phyloP scores from a whole-genome alignment of 2,113 vertebrate species.

The Mystacornis crossleyi region DNA sequence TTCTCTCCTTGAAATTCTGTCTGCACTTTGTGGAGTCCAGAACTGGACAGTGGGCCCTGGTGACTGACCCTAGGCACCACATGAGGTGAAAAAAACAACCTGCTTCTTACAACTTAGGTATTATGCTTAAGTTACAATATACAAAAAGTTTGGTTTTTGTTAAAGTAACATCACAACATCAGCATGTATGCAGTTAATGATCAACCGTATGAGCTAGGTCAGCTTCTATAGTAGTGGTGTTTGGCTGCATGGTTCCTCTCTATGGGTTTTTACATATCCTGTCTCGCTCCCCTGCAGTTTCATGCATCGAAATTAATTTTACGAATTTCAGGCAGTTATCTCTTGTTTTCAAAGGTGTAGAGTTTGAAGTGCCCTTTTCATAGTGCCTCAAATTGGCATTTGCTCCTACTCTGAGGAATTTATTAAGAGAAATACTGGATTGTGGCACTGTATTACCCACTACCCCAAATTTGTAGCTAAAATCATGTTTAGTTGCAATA shows the following conservation, averaged over 20 bases:
- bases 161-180: background rate
- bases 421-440: background rate
- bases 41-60: background rate
- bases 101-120: background rate
- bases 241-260: background rate
- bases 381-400: background rate
- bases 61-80: background rate
- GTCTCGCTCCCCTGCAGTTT: fast-evolving
- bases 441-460: background rate
- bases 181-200: background rate
- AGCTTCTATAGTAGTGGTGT: background rate
- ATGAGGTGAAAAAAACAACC: background rate
- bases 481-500: background rate
- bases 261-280: background rate
- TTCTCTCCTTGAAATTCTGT: background rate
- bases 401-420: background rate
- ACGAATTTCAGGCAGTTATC: background rate
- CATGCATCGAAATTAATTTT: background rate
- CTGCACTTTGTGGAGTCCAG: background rate
- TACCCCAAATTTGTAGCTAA: background rate
- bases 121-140: background rate
- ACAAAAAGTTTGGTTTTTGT: background rate
- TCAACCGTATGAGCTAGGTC: background rate
- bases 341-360: background rate
- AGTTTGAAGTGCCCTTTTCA: background rate